Percentiles rank a stretch among this genome's conserved stretches.
Conservation (phyloP, 2,797 vertebrate genomes). For the Muscicapa comitata region DNA sequence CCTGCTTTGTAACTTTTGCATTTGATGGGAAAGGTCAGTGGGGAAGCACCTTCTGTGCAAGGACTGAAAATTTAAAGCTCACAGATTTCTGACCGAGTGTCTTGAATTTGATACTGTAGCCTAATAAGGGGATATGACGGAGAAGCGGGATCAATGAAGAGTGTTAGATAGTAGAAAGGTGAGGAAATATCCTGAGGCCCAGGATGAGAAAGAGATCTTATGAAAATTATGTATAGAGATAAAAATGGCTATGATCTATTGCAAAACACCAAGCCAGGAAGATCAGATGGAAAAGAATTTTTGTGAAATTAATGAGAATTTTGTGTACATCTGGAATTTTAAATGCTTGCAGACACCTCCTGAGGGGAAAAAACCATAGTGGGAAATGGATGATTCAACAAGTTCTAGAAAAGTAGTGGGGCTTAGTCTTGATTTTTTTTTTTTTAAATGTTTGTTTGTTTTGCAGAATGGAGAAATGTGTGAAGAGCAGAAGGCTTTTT, state of each 20-base stretch:
- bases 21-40: not conserved
- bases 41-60: accelerated
- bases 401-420: not conserved
- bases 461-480: not conserved
- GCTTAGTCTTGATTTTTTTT: not conserved
- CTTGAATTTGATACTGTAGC: not conserved
- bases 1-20: not conserved
- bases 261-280: not conserved
- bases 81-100: not conserved
- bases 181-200: not conserved
- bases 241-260: not conserved
- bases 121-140: not conserved
- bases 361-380: not conserved
- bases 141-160: accelerated
- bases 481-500: not conserved
- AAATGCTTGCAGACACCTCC: not conserved
- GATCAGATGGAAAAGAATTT: not conserved
- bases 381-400: not conserved
- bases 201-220: not conserved
- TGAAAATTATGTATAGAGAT: not conserved
- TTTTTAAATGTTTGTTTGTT: not conserved
- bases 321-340: not conserved
- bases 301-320: not conserved
- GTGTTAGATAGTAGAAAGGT: not conserved
- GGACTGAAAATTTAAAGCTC: not conserved